Evolutionary conservation across 2,113 vertebrate species (phyloP), one percentile per base, ranked within the genome.

Genomic region (Eretmochelys imbricata): DNA sequence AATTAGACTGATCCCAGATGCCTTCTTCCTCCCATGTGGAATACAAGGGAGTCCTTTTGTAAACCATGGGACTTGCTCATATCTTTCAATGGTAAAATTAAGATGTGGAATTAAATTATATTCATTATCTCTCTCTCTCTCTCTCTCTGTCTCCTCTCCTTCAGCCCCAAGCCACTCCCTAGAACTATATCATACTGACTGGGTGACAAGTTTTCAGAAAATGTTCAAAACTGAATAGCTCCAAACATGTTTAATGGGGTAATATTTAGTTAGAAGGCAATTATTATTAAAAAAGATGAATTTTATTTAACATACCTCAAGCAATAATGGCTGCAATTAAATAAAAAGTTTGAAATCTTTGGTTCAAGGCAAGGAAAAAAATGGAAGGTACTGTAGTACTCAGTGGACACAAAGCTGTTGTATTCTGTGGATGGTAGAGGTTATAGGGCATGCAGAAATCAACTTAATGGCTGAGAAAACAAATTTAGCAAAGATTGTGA

Each of bases 401-500:
- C 87, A 84, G 59, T 72, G 85, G 69, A 48, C 65, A 93, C 79
- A 81, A 3, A 88, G 80, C 62, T 90, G n/a, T 53, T 84, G 57
- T 75, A 75, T 92, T 96, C 88, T 42, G 62, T 83, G 79, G n/a
- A 8, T 94, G n/a, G 11, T 96, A 87, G 35, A 57, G 88, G 82
- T 90, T 89, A 94, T 62, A 91, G 76, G 42, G 88, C 48, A 72
- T 48, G 42, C 5, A 72, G 89, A 95, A 96, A 96, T 93, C 86
- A 95, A 3, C 1, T 1, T 53, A 85, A 95, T 19, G 85, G 87
- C 76, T 88, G 92, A 78, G 87, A 94, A 94, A 90, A 84, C 2
- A 93, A 84, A 59, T 76, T 80, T 17, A 85, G 55, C 75, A 42
- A 80, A 94, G 85, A 42, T 80, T 91, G 76, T 91, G 92, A 93